Evolutionary conservation across 2,797 vertebrate genomes (phyloP), one percentile per base, ranked within the genome.

Genomic region (Scarus forsteni): DNA sequence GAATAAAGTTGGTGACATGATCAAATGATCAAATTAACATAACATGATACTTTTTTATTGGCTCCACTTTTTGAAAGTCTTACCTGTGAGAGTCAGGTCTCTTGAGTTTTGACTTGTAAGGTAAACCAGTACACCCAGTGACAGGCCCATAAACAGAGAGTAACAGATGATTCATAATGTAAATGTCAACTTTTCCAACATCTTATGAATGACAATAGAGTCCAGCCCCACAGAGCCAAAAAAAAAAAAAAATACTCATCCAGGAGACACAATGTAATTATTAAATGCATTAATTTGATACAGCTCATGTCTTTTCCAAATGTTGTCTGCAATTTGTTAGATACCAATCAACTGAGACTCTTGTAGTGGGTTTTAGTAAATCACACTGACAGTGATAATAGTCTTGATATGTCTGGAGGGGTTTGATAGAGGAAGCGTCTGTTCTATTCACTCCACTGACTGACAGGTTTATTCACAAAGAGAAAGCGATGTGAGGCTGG

Each of bases 341-440:
- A 57, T 35, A 68, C 71, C 51, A 63, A 51, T 66, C 63, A n/a
- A 75, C 38, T 46, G 18, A 42, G 63, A 68, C 65, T 60, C 45
- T 42, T 46, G 52, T 9, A 73, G 76, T 60, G 58, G 49, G 42
- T 44, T 63, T 61, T 55, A 9, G 58, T 84, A 77, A 80, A 77
- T 80, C 81, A 74, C 2, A 9, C 8, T 71, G 76, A 77, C 81
- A 79, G 9, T 69, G 39, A 77, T 48, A 65, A 75, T 58, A 60
- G 73, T 46, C 9, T 10, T 66, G 60, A 45, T 48, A 60, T 57
- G 69, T 56, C 46, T 19, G 44, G 39, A 51, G 42, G 42, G 38
- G 56, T 73, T 70, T 72, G 59, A 73, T 52, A 40, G 59, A 63
- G 46, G 12, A 12, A 42, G 10, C 10, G 46, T 6, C 0, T 66